Evolutionary conservation across 2,113 vertebrate genomes (phyloP), one percentile per base, ranked within the genome.

Genomic region (Crypturellus undulatus): DNA sequence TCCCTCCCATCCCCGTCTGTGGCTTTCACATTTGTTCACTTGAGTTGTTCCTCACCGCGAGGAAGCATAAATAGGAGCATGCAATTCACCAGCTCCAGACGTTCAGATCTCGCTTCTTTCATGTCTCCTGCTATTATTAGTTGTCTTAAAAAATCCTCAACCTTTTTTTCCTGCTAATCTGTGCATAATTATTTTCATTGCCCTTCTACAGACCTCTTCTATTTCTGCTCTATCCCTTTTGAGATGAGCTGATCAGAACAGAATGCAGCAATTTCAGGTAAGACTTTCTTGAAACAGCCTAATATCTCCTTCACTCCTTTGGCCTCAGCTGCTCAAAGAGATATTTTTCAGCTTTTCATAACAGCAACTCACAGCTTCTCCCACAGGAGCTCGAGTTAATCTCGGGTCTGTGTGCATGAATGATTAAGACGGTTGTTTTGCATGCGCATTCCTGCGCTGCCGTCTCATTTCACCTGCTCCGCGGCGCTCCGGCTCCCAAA

Each of bases 111-210:
- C 70, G 10, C 80, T 92, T 58, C 92, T 96, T 95, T 94, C 49
- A 95, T 84, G 65, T 65, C 47, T 80, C 94, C 79, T 91, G 93
- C 95, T 95, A 93, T 97, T 94, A 90, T 93, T 93, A 93, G 80
- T 42, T 67, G 90, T 58, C 67, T 93, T 86, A 64, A 83, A 76
- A 56, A 56, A 56, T 80, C 69, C 95, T 89, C 88, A 15, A 82
- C 94, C 92, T 36, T 28, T 10, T n/a, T 16, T 15, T 4, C 49
- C 79, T 24, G 77, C 65, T 93, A 79, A 94, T 92, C 87, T 78
- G 30, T 9, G 72, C 81, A 47, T 92, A 94, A 92, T 95, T 93
- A 97, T 96, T 93, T 92, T 80, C 92, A 58, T 14, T 84, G 94
- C 91, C 95, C 94, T 93, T 90, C 86, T 19, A 67, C 72, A 90